Conservation (phyloP, 2,888 invertebrate species). For the Heliothis peltigera region DNA sequence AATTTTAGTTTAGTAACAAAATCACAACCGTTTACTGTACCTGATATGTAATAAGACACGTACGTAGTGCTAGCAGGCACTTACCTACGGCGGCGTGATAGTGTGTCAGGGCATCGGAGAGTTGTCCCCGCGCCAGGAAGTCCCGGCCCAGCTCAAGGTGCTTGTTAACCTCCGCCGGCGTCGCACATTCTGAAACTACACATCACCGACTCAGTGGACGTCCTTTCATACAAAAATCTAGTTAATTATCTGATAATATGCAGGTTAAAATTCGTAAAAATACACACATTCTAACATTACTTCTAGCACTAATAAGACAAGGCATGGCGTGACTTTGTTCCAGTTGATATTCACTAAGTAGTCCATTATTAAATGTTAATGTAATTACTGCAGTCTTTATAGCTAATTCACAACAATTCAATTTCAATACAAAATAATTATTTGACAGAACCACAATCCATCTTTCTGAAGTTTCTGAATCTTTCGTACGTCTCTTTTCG, state of each 20-base stretch:
- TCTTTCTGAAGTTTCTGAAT: constrained; percentile 88
- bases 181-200: constrained; percentile 92
- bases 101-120: constrained; percentile 98
- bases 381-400: constrained; percentile 74
- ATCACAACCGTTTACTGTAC: too few relatives aligned
- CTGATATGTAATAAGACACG: constrained; percentile 1
- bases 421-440: constrained; percentile 82
- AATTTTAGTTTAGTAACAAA: too few relatives aligned
- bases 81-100: constrained; percentile 99
- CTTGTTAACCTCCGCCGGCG: constrained; percentile 95
- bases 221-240: constrained; percentile 63
- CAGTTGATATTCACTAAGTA: constrained; percentile 89
- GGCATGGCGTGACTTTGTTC: constrained; percentile 92
- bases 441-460: constrained; percentile 86
- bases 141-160: constrained; percentile 98
- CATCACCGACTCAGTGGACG: constrained; percentile 64
- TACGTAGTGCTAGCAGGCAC: constrained; percentile 66
- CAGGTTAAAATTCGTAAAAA: constrained; percentile 65
- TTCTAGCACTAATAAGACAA: constrained; percentile 92
- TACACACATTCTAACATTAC: constrained; percentile 91
- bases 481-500: constrained; percentile 88
- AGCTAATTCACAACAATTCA: constrained; percentile 71
- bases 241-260: constrained; percentile 58
- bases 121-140: constrained; percentile 97
- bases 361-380: constrained; percentile 85